Base-by-base conservation (phyloP, 23 tunicate genomes). In the Diplosoma virens region DNA sequence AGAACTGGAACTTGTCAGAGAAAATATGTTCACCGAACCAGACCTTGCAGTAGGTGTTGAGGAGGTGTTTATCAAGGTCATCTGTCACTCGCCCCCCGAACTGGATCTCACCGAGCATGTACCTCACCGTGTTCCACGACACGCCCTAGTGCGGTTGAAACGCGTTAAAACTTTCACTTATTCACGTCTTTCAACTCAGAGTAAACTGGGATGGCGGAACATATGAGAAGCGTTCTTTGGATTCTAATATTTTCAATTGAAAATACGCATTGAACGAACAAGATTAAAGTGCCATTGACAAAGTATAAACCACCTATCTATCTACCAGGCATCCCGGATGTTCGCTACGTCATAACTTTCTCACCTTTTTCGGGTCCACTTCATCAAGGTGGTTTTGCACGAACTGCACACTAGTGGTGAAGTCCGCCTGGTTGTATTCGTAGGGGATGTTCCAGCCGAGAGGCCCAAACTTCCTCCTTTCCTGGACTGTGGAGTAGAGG, bases 401-500 rank as follows among this genome's bases (percentile, higher is more conserved):
- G 64, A 89, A 95, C 72, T 89, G 99, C 2, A 95, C 99, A 53
- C 93, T 92, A 1, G 97, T 67, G 17, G 91, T 89, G 82, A 84
- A 95, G 71, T 95, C 99, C 17, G 99, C 95, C 36, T 95, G 99
- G 67, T 95, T 95, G 78, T 80, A 95, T 37, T 95, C 99, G 66
- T 95, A 95, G 2, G 99, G 99, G 50, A 95, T 95, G 82, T 95
- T 95, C 99, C 99, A 95, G 11, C 99, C 99, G 7, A 95, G 85
- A 2, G 99, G 99, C 1, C 99, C 99, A 46, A 95, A 95, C 91
- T 95, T 95, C 11, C 99, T 67, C 7, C 99, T 73, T 73, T 95
- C 99, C 48, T 95, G 99, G 0, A 95, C 97, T 1, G 95, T 86
- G 14, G 99, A 84, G 85, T 95, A 92, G 31, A 95, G 84, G 82